A percentile compares a stretch with the other conserved stretches of the same genome.
phyloP scores from a whole-genome alignment of 1,140 invertebrate species.

The Oscheius sp. region DNA sequence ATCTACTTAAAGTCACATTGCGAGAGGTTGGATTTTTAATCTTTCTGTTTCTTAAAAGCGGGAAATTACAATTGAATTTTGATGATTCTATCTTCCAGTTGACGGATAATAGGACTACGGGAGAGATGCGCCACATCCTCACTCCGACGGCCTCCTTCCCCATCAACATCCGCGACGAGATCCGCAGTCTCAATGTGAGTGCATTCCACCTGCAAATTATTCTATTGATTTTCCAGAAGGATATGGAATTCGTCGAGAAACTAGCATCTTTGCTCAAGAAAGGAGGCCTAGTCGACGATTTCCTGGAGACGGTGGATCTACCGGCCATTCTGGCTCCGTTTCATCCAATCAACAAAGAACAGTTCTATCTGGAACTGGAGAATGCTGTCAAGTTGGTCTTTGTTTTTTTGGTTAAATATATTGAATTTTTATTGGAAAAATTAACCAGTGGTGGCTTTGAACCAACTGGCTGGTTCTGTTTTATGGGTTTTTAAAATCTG shows the following conservation, averaged over 20 bases:
- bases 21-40: conserved; percentile 21
- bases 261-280: not conserved
- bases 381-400: not conserved
- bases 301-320: not conserved
- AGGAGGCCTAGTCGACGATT: not conserved
- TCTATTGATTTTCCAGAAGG: not conserved
- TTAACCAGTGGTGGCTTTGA: no score
- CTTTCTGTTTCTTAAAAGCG: conserved; percentile 5
- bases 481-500: not conserved
- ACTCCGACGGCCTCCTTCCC: not conserved
- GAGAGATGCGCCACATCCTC: not conserved
- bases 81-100: no score
- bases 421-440: not conserved
- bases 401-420: not conserved
- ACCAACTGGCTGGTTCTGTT: no score
- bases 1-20: not conserved
- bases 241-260: not conserved
- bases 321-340: conserved; percentile 1
- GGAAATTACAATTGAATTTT: no score
- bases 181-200: conserved; percentile 8
- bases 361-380: conserved; percentile 20
- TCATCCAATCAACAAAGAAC: conserved; percentile 15
- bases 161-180: conserved; percentile 20
- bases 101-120: not conserved
- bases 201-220: not conserved